A percentile compares a stretch with the other conserved stretches of the same genome.
Conservation (phyloP, 2,888 invertebrate genomes). For the Sisyra nigra region DNA sequence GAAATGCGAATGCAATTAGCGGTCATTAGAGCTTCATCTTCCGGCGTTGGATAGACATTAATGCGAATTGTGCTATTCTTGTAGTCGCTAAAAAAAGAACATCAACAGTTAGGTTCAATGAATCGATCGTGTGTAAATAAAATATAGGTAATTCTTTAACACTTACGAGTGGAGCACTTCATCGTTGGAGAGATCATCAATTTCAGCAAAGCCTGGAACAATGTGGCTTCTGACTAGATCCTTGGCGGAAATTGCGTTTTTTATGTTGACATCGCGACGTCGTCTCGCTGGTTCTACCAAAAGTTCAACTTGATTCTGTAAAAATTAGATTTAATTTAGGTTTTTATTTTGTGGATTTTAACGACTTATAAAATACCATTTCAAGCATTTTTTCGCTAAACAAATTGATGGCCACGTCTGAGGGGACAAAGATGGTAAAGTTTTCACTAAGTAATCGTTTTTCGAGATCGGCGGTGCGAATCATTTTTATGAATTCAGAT, state of each 20-base stretch:
- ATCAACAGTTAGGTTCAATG: background rate
- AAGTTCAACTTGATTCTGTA: slow-evolving; percentile 31
- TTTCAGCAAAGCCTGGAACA: slow-evolving; percentile 34
- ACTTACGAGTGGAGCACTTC: slow-evolving; percentile 27
- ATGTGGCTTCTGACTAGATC: slow-evolving; percentile 39
- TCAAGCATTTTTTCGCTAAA: slow-evolving; percentile 34
- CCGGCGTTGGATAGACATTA: slow-evolving; percentile 36
- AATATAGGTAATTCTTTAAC: background rate
- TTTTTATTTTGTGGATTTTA: background rate
- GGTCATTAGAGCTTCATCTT: slow-evolving; percentile 32
- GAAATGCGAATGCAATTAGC: slow-evolving; percentile 50
- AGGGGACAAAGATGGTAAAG: slow-evolving; percentile 44
- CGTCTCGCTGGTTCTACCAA: slow-evolving; percentile 16
- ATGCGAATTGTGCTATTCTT: slow-evolving; percentile 35
- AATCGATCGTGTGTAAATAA: background rate
- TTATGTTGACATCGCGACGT: slow-evolving; percentile 16
- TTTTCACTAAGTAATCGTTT: slow-evolving; percentile 33
- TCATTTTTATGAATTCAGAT: slow-evolving; percentile 37
- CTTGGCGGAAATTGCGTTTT: slow-evolving; percentile 26
- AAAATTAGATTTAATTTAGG: slow-evolving; percentile 10
- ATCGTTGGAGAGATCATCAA: slow-evolving; percentile 40
- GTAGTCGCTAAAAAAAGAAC: slow-evolving; percentile 21
- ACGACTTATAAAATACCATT: slow-evolving; percentile 24
- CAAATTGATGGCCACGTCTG: slow-evolving; percentile 40
- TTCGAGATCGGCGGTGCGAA: slow-evolving; percentile 32